These are phyloP conservation scores for Cheiracanthium punctorium DNA, from an alignment of 2,888 invertebrate genomes.

Conservation along the genomic window DNA sequence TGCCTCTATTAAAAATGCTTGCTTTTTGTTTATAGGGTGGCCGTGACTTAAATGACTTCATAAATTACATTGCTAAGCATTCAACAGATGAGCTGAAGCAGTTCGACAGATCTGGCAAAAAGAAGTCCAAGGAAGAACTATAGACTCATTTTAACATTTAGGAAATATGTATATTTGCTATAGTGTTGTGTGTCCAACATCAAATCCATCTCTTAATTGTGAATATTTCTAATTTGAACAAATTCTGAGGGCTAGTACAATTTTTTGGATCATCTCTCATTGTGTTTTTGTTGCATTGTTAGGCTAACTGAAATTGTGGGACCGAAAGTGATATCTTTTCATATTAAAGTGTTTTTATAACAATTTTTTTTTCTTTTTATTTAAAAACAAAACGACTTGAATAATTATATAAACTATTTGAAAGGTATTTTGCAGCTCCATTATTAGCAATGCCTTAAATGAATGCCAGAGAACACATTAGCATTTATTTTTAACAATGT, in stretches of 20 bases:
- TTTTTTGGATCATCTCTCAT: constrained; percentile 33
- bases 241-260: constrained; percentile 23
- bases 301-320: constrained; percentile 39
- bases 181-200: constrained; percentile 23
- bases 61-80: constrained; percentile 95
- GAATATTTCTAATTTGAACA: constrained; percentile 57
- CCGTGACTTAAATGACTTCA: constrained; percentile 92
- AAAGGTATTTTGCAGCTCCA: too few relatives aligned
- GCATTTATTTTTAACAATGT: too few relatives aligned
- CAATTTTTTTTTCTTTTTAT: background rate
- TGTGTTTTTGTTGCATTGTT: constrained; percentile 32
- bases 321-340: constrained; percentile 46
- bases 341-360: constrained; percentile 45
- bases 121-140: constrained; percentile 80
- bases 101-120: constrained; percentile 88
- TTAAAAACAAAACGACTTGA: too few relatives aligned
- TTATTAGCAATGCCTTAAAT: too few relatives aligned
- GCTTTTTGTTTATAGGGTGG: constrained; percentile 83
- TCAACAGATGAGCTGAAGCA: constrained; percentile 90
- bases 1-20: too few relatives aligned
- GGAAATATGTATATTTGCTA: constrained; percentile 26
- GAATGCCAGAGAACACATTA: too few relatives aligned
- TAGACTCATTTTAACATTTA: constrained; percentile 34
- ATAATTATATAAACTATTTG: too few relatives aligned
- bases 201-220: constrained; percentile 44